Base-by-base conservation (phyloP, 2,888 invertebrate genomes). In the Drosophila pseudotakahashii region DNA sequence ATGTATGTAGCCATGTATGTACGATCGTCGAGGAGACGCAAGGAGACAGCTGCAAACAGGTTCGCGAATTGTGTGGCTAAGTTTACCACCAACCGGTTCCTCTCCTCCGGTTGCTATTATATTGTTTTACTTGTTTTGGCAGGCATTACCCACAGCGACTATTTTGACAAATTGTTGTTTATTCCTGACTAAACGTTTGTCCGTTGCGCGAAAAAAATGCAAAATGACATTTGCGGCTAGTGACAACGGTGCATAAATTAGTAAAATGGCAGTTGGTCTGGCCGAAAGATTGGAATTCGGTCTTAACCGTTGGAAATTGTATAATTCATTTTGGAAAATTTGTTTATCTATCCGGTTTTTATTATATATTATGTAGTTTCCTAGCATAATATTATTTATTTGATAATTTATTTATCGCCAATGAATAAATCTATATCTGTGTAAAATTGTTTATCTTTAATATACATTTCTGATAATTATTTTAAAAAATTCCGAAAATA, bases 1-100 rank as follows among this genome's bases (percentile, higher is more conserved):
- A 30, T 41, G 41, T 61, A 34, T 41, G 41, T 30, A 30, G 2
- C 7, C 7, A 30, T 41, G 41, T 61, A 34, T 10, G 41, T 53
- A 57, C 68, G 57, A 52, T 53, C 44, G n/a, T 14, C 30, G 45
- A 10, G 45, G 45, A n/a, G 45, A 45, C 45, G 45, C 45, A n/a
- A 30, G 26, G 69, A 58, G 54, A 74, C 89, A 83, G 83, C 83
- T 83, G 83, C 81, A 89, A 83, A 84, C 83, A 73, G 83, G 88
- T 87, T 87, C 72, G 59, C 11, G 42, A 16, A 19, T 14, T 44
- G 23, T 32, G 30, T 23, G 26, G 41, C 30, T 23, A 45, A 50
- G 16, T 11, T 23, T 26, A 26, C 26, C 26, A 32, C 26, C 36
- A 73, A 70, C 70, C 70, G 70, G 70, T 70, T 69, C 45, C 36